Evolutionary conservation across 2,888 invertebrate genomes (phyloP), one percentile per base, ranked within the genome.

Genomic region (Drosophila suboccidentalis): DNA sequence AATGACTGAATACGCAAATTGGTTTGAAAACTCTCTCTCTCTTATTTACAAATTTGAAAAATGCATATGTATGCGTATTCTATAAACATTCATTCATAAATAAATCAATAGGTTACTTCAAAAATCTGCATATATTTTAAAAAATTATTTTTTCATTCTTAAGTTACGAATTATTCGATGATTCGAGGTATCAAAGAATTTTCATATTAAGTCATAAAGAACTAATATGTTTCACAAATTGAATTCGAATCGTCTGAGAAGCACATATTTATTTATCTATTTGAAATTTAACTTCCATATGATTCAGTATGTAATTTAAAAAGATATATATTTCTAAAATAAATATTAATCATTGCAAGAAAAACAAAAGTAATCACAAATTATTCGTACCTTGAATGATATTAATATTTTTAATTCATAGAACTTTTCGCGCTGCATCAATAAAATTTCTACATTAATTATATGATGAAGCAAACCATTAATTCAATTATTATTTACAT

Each of bases 1-100:
- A 57, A 46, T 57, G 57, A 19, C 32, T 49, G 63, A 47, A 4
- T 26, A 22, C 47, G n/a, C 15, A 63, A 57, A 57, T 38, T 63
- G 47, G 19, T 29, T 38, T 29, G 11, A 49, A 41, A 60, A 49
- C 41, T 39, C 47, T 26, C 11, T 50, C 39, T 39, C 47, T 26
- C 11, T 50, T 50, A 32, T 32, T 38, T 36, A 26, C 29, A 38
- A 58, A 38, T 47, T 58, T 29, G 17, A 26, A 11, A 46, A 36
- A 44, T 38, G 26, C 26, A 43, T 10, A 19, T 32, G 17, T 29
- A 38, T 1, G 8, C 2, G 38, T 8, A 38, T 58, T 38, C 1
- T 2, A 13, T 3, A 29, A 22, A 22, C 22, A 22, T 22, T 4
- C 22, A 22, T 26, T 38, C 26, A n/a, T 11, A 44, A 34, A 44